A percentile compares a stretch with the other conserved stretches of the same genome.
Evolutionary conservation across 1,140 invertebrate genomes (phyloP).

Genomic region (Teleopsis dalmanni): DNA sequence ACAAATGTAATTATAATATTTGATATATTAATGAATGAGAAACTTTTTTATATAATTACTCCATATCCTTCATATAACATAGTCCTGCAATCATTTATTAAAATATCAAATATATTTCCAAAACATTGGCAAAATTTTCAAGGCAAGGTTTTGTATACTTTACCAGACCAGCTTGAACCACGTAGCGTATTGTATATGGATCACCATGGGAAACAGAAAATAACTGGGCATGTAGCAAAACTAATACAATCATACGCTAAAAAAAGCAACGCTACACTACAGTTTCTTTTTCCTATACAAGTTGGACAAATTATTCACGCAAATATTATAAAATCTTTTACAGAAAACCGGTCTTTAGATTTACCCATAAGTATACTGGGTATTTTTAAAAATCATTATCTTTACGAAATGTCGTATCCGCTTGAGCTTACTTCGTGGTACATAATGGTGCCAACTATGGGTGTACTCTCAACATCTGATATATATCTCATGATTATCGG

Average conservation of each 20-base stretch:
- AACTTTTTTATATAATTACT: no score
- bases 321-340: no score
- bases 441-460: not conserved
- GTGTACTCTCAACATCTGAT: not conserved
- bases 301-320: not conserved
- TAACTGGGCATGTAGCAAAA: not conserved
- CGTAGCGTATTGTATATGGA: not conserved
- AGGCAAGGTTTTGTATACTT: not conserved
- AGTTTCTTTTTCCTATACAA: slow-evolving; percentile 1
- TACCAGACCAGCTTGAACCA: not conserved
- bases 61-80: no score
- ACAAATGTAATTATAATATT: no score
- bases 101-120: not conserved
- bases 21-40: no score
- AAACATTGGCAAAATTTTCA: not conserved
- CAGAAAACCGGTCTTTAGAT: no score
- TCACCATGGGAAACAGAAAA: not conserved
- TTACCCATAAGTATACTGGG: no score
- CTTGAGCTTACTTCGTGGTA: not conserved
- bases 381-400: no score
- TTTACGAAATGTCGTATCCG: no score
- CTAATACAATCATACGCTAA: slow-evolving; percentile 1
- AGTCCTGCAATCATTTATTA: not conserved
- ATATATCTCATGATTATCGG: no score
- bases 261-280: not conserved